Conservation (phyloP, 1,140 invertebrate species). For the Palaemon carinicauda region DNA sequence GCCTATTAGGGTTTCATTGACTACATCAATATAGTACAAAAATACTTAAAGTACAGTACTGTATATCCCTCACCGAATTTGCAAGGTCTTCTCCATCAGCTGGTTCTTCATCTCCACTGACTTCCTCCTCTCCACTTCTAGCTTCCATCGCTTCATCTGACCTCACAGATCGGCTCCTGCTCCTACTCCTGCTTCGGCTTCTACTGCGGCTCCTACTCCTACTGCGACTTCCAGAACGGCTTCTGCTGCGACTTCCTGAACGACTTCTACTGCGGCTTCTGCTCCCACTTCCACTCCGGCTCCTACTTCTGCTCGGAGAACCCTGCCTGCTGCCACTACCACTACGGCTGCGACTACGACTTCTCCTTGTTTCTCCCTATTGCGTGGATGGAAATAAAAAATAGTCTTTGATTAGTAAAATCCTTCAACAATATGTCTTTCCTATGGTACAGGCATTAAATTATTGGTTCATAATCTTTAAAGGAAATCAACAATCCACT, state of each 20-base stretch:
- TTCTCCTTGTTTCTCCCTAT: slow-evolving; percentile 13
- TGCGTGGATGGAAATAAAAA: neutral
- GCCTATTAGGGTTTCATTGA: too few species aligned
- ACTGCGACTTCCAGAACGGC: slow-evolving; percentile 22
- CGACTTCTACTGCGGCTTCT: slow-evolving; percentile 36
- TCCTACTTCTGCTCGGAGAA: slow-evolving; percentile 23
- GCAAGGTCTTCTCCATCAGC: slow-evolving; percentile 60
- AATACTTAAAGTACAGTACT: neutral
- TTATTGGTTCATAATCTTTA: neutral
- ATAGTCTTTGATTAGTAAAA: neutral
- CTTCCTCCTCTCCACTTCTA: slow-evolving; percentile 55
- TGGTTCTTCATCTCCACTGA: slow-evolving; percentile 60
- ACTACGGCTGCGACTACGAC: neutral
- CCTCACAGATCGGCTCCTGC: slow-evolving; percentile 37
- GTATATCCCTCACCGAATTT: slow-evolving; percentile 24
- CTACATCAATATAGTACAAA: too few species aligned
- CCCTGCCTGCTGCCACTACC: neutral
- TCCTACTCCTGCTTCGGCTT: slow-evolving; percentile 42
- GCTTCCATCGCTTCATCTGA: slow-evolving; percentile 60
- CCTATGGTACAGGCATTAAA: neutral
- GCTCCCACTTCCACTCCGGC: slow-evolving; percentile 25
- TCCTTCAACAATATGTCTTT: neutral
- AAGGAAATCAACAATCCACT: neutral
- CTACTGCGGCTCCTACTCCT: slow-evolving; percentile 32
- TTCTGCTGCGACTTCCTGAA: slow-evolving; percentile 32